A percentile compares a stretch with the other conserved stretches of the same genome.
Conservation (phyloP, 2,888 invertebrate species). For the Seira musarum region DNA sequence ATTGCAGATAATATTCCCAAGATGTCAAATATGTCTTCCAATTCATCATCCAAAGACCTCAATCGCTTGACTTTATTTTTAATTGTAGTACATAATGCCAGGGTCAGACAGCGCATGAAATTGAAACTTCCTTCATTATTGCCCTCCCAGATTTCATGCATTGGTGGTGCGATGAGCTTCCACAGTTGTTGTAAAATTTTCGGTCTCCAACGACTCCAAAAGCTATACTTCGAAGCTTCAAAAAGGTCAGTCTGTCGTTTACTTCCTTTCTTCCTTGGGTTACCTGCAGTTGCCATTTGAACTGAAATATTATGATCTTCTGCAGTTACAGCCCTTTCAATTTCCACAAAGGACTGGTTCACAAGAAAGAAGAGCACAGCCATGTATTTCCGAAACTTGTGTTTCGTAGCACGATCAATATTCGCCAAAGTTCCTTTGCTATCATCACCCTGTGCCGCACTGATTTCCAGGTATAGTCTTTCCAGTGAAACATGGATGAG, state of each 20-base stretch:
- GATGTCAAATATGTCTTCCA: slow-evolving; percentile 60
- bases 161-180: slow-evolving; percentile 35
- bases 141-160: slow-evolving; percentile 52
- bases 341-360: slow-evolving; percentile 60
- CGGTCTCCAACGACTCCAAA: slow-evolving; percentile 48
- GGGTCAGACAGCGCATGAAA: slow-evolving; percentile 61
- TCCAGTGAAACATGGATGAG: slow-evolving; percentile 37
- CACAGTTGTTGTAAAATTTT: slow-evolving; percentile 27
- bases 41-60: slow-evolving; percentile 37
- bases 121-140: slow-evolving; percentile 31
- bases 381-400: slow-evolving; percentile 42
- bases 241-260: slow-evolving; percentile 11
- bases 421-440: slow-evolving; percentile 30
- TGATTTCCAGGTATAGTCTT: slow-evolving; percentile 39
- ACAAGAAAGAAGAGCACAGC: slow-evolving; percentile 59
- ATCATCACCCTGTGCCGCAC: slow-evolving; percentile 29
- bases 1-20: slow-evolving; percentile 56
- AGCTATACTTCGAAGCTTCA: slow-evolving; percentile 31
- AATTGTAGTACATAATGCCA: slow-evolving; percentile 58
- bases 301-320: slow-evolving; percentile 46
- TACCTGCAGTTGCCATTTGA: slow-evolving; percentile 3
- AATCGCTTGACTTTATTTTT: slow-evolving; percentile 56
- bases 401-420: slow-evolving; percentile 28
- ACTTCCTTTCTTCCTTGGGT: not conserved
- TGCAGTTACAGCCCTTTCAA: slow-evolving; percentile 49